These are phyloP conservation scores for Apis laboriosa DNA, from an alignment of 1,140 invertebrate genomes.

Conservation along the genomic window DNA sequence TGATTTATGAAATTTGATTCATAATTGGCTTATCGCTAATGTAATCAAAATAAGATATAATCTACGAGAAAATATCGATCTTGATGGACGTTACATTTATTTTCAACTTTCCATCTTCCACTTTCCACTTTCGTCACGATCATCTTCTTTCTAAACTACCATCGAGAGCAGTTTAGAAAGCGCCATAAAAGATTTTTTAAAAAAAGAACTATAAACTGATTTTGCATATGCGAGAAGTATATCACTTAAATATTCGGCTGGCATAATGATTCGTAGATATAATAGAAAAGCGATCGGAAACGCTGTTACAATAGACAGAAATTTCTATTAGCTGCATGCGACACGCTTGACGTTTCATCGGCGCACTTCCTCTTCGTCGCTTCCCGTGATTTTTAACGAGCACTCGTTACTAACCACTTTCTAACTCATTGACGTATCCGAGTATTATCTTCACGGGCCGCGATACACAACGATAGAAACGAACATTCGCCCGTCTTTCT, in stretches of 20 bases:
- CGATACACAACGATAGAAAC: neutral
- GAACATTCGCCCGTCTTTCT: neutral
- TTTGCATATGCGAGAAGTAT: neutral
- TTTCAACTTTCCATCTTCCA: neutral
- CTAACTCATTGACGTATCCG: conserved; percentile 43
- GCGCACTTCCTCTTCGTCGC: neutral
- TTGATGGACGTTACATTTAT: neutral
- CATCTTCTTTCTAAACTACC: neutral
- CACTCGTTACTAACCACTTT: conserved; percentile 25
- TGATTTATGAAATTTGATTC: neutral
- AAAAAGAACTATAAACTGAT: neutral
- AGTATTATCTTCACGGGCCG: conserved; percentile 35
- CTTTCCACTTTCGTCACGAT: neutral
- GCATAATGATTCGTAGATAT: neutral
- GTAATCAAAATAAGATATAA: no score
- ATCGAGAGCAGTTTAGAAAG: conserved; percentile 32
- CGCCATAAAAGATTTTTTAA: neutral
- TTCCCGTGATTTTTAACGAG: conserved; percentile 38
- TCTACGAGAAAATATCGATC: neutral
- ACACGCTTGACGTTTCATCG: conserved; percentile 32
- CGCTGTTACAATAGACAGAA: neutral
- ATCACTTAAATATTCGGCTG: neutral
- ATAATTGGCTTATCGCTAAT: no score
- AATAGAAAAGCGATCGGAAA: conserved; percentile 20
- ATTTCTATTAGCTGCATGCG: conserved; percentile 6